A percentile compares a stretch with the other conserved stretches of the same genome.
Evolutionary conservation across 2,797 vertebrate genomes (phyloP).

Genomic region (Synaphobranchus kaupii): DNA sequence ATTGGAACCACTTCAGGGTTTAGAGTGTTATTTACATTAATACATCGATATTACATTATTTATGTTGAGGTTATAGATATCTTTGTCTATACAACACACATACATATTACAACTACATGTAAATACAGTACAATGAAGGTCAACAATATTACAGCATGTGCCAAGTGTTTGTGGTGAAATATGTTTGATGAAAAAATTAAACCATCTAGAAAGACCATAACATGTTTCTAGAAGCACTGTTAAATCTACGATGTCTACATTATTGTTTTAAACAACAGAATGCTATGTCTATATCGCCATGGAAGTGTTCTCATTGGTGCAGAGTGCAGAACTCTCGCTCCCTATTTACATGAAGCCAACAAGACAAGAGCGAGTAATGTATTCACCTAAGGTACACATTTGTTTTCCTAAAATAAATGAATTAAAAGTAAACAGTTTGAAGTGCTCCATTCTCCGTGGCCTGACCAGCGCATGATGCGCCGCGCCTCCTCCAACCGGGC

Average conservation of each 20-base stretch:
- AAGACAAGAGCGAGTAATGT: neutral
- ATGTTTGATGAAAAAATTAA: neutral
- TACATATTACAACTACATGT: neutral
- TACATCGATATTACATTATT: neutral
- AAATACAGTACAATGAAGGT: neutral
- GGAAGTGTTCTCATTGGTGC: neutral
- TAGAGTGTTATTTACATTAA: neutral
- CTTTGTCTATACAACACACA: neutral
- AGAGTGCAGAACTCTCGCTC: neutral
- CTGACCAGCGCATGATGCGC: neutral
- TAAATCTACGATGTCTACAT: neutral
- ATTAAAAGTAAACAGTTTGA: neutral
- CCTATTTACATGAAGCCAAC: neutral
- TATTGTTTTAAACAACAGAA: neutral
- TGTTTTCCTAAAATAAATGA: conserved; percentile 5
- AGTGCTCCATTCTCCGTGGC: neutral
- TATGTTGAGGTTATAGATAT: neutral
- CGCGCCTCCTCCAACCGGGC: conserved; percentile 30
- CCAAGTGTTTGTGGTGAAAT: neutral
- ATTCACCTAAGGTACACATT: neutral
- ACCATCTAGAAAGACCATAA: neutral
- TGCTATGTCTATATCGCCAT: neutral
- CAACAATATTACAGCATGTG: neutral
- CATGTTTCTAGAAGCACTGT: neutral
- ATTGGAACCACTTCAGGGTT: neutral